Evolutionary conservation across 2,888 invertebrate genomes (phyloP), one percentile per base, ranked within the genome.

Genomic region (Apotomis capreana): DNA sequence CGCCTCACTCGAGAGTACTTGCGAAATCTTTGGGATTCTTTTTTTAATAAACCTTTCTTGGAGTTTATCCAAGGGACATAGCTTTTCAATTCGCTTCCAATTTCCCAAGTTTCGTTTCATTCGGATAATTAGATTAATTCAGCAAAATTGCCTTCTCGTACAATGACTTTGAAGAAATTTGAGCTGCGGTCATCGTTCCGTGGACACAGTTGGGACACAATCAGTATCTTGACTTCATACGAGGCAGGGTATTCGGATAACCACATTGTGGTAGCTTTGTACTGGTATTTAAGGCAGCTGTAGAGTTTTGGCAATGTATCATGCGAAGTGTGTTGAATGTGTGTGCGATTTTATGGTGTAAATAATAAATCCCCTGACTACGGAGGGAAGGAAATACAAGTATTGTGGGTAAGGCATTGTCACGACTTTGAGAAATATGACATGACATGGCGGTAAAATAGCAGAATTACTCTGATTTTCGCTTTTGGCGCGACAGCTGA

Each of bases 21-120:
- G 68, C 76, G 77, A 79, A 78, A 79, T 79, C 77, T 80, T 76
- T 69, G 65, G 71, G 73, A 69, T 77, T 59, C 58, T 77, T 80
- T 78, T 81, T 80, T 77, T 77, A 80, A 81, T 82, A 84, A 82
- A 80, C 78, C 75, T 70, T 51, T 74, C 77, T 76, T 76, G 78
- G 78, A 60, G 78, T 83, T 81, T 78, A 79, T 79, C 77, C 77
- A 78, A 74, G 72, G 76, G 69, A 76, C 67, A 73, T 70, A 70
- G 70, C 76, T 75, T 76, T 78, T 76, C 76, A 80, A 78, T 78
- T 79, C 76, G 44, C 74, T 70, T 80, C 63, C 72, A 74, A 77
- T 78, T 80, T 76, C 73, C 61, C 71, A 65, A 73, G 74, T 71
- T 71, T 75, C 74, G 73, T 67, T 74, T 73, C 71, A 62, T 59